Conservation (phyloP, 2,797 vertebrate genomes). For the Vultur gryphus region DNA sequence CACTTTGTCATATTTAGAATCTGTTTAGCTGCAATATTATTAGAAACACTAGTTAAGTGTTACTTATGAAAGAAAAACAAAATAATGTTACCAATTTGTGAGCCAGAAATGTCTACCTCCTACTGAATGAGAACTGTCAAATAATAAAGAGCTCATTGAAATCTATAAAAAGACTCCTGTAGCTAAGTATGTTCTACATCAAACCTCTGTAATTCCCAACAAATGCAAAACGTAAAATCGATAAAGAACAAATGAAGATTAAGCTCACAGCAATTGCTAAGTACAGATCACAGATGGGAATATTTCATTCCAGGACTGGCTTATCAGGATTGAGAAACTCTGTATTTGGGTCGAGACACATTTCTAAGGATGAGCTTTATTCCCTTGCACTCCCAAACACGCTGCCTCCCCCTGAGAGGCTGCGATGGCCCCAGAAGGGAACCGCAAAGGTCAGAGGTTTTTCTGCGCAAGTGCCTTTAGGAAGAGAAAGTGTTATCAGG, state of each 20-base stretch:
- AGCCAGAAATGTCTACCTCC: constrained; percentile 39
- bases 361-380: not conserved
- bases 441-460: not conserved
- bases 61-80: constrained; percentile 56
- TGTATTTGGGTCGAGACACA: not conserved
- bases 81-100: constrained; percentile 44
- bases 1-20: constrained; percentile 59
- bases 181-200: not conserved
- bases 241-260: not conserved
- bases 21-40: constrained; percentile 60
- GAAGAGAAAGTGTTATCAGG: constrained; percentile 39
- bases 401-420: not conserved
- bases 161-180: not conserved
- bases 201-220: not conserved
- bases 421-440: not conserved
- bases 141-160: constrained; percentile 6
- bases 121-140: constrained; percentile 12
- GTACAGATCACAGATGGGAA: not conserved
- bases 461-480: not conserved
- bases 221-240: not conserved
- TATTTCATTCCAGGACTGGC: not conserved
- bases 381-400: not conserved
- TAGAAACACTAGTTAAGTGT: constrained; percentile 61
- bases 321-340: not conserved
- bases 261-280: not conserved